These are phyloP conservation scores for Cacoxenus indagator DNA, from an alignment of 2,888 invertebrate species.

Conservation along the genomic window DNA sequence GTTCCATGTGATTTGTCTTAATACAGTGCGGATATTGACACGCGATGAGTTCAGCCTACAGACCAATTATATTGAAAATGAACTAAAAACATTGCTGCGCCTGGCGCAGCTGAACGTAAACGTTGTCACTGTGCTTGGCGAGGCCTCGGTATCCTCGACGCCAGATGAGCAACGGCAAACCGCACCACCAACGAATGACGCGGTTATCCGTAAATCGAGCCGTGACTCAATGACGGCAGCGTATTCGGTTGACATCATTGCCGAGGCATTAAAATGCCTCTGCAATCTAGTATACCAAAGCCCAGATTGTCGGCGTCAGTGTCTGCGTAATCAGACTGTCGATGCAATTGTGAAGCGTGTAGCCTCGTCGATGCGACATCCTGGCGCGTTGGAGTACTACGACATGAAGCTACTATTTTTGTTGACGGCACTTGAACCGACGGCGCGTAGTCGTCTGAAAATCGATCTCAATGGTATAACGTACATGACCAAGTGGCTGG, in stretches of 20 bases:
- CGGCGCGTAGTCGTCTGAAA: conserved; percentile 77
- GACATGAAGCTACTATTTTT: conserved; percentile 92
- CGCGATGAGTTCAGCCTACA: conserved; percentile 84
- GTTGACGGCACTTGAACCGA: conserved; percentile 84
- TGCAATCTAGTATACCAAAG: conserved; percentile 91
- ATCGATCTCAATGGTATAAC: conserved; percentile 79
- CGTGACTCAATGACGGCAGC: conserved; percentile 27
- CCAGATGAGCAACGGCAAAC: conserved; percentile 28
- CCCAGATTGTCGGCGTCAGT: conserved; percentile 74
- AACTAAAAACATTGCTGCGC: conserved; percentile 78
- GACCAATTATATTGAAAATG: conserved; percentile 76
- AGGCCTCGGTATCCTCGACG: conserved; percentile 29
- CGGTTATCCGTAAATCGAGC: conserved; percentile 9
- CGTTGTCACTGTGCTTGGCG: not conserved
- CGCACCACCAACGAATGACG: conserved; percentile 25
- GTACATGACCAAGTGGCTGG: conserved; percentile 78
- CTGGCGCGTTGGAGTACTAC: conserved; percentile 78
- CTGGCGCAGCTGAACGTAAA: conserved; percentile 75
- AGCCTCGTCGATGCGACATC: conserved; percentile 69
- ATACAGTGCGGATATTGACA: conserved; percentile 73
- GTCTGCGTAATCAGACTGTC: conserved; percentile 76
- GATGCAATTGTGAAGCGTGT: conserved; percentile 82
- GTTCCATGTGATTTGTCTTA: conserved; percentile 61
- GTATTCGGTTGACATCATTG: conserved; percentile 71
- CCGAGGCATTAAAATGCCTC: conserved; percentile 89